Conservation (phyloP, 2,113 vertebrate species). For the Jacana jacana region DNA sequence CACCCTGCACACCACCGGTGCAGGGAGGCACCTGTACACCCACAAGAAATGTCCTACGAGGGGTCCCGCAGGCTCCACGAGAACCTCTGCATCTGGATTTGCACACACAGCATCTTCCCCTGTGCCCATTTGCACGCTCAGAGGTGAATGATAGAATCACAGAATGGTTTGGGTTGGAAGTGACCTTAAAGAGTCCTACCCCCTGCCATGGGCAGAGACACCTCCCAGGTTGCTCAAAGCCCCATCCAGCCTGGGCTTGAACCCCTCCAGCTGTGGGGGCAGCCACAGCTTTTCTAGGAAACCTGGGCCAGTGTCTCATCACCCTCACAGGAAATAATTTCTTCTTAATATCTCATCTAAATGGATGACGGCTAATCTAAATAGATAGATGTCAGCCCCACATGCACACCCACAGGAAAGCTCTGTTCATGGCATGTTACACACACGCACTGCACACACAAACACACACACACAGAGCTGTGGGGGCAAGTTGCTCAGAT, state of each 20-base stretch:
- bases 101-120: not conserved
- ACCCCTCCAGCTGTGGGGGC: too few species aligned
- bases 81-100: accelerated
- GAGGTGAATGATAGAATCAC: not conserved
- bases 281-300: too few species aligned
- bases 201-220: too few species aligned
- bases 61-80: accelerated
- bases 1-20: accelerated
- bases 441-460: accelerated
- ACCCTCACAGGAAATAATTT: too few species aligned
- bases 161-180: too few species aligned
- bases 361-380: too few species aligned
- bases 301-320: too few species aligned
- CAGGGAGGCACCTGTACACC: accelerated
- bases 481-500: not conserved
- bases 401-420: accelerated
- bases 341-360: too few species aligned
- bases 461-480: not conserved
- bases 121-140: accelerated
- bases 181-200: too few species aligned
- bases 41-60: accelerated
- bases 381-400: not conserved
- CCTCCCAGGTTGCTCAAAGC: too few species aligned
- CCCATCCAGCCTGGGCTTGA: too few species aligned
- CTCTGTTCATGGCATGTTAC: accelerated